These are phyloP conservation scores for Melanotaenia boesemani DNA, from an alignment of 2,797 vertebrate genomes.

Conservation along the genomic window DNA sequence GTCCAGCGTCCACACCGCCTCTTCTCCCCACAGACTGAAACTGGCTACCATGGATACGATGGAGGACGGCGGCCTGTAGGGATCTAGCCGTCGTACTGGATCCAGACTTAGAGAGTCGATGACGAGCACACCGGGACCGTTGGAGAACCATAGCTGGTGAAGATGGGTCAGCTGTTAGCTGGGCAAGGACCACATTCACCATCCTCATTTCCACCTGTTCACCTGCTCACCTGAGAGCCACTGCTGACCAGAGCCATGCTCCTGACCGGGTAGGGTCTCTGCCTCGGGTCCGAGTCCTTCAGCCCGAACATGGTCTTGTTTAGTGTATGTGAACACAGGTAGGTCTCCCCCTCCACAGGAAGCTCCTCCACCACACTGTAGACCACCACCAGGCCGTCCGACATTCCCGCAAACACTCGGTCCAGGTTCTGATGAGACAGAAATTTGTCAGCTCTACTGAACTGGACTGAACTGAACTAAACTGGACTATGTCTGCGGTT, in stretches of 20 bases:
- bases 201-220: too few relatives aligned
- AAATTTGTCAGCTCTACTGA: not conserved
- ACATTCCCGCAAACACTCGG: conserved; percentile 91
- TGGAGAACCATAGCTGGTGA: conserved; percentile 91
- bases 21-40: conserved; percentile 87
- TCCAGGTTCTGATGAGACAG: conserved; percentile 81
- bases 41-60: conserved; percentile 85
- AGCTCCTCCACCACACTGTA: conserved; percentile 85
- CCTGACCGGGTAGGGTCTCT: conserved; percentile 89
- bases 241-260: conserved; percentile 88
- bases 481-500: too few relatives aligned
- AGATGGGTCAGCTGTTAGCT: not conserved
- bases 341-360: conserved; percentile 87
- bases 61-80: conserved; percentile 84
- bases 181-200: too few relatives aligned
- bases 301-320: conserved; percentile 90
- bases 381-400: conserved; percentile 89
- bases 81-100: conserved; percentile 88
- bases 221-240: conserved; percentile 81
- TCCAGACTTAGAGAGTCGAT: conserved; percentile 84
- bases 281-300: conserved; percentile 88
- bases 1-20: conserved; percentile 93
- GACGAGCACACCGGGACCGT: conserved; percentile 91
- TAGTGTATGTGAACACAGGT: conserved; percentile 93
- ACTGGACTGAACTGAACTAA: too few relatives aligned